Conservation (phyloP, 2,113 vertebrate genomes). For the Forbesichthys papilliferus region DNA sequence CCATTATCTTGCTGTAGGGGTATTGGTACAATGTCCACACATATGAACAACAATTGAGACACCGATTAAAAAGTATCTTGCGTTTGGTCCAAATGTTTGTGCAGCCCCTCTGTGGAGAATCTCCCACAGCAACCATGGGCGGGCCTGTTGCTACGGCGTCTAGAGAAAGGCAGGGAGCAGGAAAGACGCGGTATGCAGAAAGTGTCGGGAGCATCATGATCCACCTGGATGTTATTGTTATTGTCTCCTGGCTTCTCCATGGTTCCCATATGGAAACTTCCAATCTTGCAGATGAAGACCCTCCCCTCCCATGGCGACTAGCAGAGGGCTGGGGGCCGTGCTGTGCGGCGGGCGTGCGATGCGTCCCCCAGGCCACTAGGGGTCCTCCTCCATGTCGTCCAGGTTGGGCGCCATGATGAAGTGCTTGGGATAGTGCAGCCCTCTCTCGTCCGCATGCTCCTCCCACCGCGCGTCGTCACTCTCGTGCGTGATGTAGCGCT, state of each 20-base stretch:
- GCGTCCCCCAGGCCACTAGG: background rate
- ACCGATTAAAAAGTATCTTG: slow-evolving; percentile 13
- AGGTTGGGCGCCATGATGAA: slow-evolving; percentile 91
- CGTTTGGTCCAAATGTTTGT: slow-evolving; percentile 26
- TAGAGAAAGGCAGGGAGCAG: slow-evolving; percentile 16
- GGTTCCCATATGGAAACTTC: background rate
- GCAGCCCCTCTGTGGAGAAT: slow-evolving; percentile 26
- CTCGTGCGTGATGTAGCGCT: slow-evolving; percentile 89
- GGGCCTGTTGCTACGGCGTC: slow-evolving; percentile 7
- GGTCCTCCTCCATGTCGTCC: slow-evolving; percentile 84
- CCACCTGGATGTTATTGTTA: background rate
- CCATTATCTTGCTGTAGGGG: background rate
- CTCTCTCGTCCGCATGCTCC: slow-evolving; percentile 81
- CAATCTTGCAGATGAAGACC: background rate
- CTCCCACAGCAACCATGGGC: background rate
- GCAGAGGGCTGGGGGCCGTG: background rate
- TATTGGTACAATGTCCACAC: slow-evolving; percentile 10
- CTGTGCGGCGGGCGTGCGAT: background rate
- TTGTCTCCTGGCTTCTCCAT: background rate
- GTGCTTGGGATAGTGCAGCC: slow-evolving; percentile 84
- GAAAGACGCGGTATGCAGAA: background rate
- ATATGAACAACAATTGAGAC: slow-evolving; percentile 30
- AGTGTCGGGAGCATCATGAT: slow-evolving; percentile 23
- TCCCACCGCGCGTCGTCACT: slow-evolving; percentile 90
- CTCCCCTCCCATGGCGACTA: no score